Percentiles rank a stretch among this genome's conserved stretches.
phyloP scores from a whole-genome alignment of 2,113 vertebrate species.

The Elephantulus edwardii region DNA sequence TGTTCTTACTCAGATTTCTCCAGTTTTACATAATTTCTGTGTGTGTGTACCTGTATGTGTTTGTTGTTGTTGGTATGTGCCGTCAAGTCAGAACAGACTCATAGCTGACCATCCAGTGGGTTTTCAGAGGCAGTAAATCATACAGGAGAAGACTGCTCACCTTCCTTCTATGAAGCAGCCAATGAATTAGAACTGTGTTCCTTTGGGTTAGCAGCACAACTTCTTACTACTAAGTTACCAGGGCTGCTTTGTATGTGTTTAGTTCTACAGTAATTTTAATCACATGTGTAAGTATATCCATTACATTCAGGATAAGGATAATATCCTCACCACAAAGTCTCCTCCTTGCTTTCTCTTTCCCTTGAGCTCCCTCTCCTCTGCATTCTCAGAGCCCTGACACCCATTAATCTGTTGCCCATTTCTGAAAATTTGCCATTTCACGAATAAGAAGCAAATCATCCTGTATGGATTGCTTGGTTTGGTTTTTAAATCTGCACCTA shows the following conservation, averaged over 20 bases:
- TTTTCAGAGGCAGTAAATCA: no score
- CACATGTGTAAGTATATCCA: background rate
- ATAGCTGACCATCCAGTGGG: no score
- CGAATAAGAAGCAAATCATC: background rate
- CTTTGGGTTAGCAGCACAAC: no score
- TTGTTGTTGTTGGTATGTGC: no score
- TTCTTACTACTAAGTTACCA: no score
- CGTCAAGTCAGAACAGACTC: no score
- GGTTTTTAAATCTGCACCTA: background rate
- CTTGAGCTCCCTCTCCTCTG: background rate
- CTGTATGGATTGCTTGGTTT: background rate
- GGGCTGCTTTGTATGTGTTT: background rate
- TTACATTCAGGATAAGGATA: no score
- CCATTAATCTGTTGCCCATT: background rate
- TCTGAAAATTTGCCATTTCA: slow-evolving; percentile 30
- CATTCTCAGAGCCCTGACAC: background rate
- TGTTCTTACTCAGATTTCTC: background rate
- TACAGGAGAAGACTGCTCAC: no score
- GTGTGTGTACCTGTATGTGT: no score
- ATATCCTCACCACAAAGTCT: no score
- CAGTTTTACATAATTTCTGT: background rate
- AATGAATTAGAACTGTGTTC: no score
- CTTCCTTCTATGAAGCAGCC: no score
- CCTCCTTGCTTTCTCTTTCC: background rate
- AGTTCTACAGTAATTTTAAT: background rate